Base-by-base conservation (phyloP, 37 sponge, comb jelly and placozoan genomes). In the Cladorhizidae sp. region DNA sequence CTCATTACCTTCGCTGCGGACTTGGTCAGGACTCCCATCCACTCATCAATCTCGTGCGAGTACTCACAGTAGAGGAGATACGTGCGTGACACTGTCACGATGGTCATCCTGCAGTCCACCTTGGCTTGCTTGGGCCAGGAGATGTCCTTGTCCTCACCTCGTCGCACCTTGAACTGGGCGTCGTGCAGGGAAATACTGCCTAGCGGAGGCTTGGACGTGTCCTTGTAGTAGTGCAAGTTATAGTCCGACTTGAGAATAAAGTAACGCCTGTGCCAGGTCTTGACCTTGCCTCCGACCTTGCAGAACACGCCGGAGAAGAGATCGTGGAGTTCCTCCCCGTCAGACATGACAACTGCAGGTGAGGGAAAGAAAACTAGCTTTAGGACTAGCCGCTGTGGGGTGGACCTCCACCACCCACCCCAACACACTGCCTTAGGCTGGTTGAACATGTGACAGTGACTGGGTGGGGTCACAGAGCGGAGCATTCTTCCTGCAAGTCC, bases 221-320 rank as follows among this genome's bases (percentile, higher is more conserved):
- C 85, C 59, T 92, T 92, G 76, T 80, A 92, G 77, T 92, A 92
- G 59, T 85, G 79, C 63, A 92, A 76, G 7, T 75, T 62, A 37
- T 88, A 84, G 73, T 92, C 89, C 0, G 74, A 77, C 57, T 57
- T 58, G 1, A 92, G 82, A 3, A 87, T 67, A 73, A 92, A 77
- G 54, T 55, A 80, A 38, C 93, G 81, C 78, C 85, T 87, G 70
- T 75, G 84, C 93, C 93, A 92, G 11, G 82, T 49, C 78, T 92
- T 92, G 26, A 85, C 72, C 49, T 84, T 80, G 1, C 85, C 88
- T 8, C 93, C 93, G 52, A 58, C 59, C 36, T 92, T 92, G 67
- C 80, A 64, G 20, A 92, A 67, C 9, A 72, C 40, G 23, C 89
- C 89, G 3, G 35, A 65, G 35, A 32, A 31, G 11, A 32, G 31